Evolutionary conservation across 2,113 vertebrate genomes (phyloP).

Genomic region (Myiopsitta monachus): DNA sequence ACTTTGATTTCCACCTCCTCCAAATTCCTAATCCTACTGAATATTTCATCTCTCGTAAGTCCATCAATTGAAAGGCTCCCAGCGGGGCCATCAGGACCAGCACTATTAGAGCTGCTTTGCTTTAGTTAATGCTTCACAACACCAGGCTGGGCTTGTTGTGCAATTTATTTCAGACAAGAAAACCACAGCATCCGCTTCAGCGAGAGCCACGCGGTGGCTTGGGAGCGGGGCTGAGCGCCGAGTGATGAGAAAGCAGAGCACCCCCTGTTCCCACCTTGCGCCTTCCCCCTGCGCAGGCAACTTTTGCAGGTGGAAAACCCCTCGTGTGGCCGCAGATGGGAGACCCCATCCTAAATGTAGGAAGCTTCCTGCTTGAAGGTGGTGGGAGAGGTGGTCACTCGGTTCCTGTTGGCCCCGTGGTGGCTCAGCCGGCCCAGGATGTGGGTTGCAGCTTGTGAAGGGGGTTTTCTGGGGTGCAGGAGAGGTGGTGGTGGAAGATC

Average conservation of each 20-base stretch:
- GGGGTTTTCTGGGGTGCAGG: background rate
- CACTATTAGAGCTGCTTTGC: background rate
- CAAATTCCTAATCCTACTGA: constrained; percentile 56
- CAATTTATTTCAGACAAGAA: background rate
- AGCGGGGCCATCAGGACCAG: background rate
- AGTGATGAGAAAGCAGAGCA: background rate
- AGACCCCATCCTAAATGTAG: fast-evolving
- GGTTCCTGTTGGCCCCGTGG: fast-evolving
- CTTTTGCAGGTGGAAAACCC: background rate
- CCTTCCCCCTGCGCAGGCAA: background rate
- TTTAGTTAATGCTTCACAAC: background rate
- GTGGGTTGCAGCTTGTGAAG: fast-evolving
- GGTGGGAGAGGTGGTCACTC: fast-evolving
- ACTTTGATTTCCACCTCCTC: constrained; percentile 55
- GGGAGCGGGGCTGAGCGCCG: background rate
- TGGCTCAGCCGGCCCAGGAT: fast-evolving
- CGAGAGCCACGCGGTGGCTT: background rate
- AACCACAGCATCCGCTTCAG: background rate
- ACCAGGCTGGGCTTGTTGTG: background rate
- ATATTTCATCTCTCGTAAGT: constrained; percentile 40
- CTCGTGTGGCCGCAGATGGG: fast-evolving
- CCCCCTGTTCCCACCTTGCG: background rate
- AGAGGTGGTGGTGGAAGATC: fast-evolving
- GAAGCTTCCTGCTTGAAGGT: fast-evolving
- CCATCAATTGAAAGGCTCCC: background rate